Evolutionary conservation across 2,113 vertebrate species (phyloP), one percentile per base, ranked within the genome.

Genomic region (Psilopogon haemacephalus): DNA sequence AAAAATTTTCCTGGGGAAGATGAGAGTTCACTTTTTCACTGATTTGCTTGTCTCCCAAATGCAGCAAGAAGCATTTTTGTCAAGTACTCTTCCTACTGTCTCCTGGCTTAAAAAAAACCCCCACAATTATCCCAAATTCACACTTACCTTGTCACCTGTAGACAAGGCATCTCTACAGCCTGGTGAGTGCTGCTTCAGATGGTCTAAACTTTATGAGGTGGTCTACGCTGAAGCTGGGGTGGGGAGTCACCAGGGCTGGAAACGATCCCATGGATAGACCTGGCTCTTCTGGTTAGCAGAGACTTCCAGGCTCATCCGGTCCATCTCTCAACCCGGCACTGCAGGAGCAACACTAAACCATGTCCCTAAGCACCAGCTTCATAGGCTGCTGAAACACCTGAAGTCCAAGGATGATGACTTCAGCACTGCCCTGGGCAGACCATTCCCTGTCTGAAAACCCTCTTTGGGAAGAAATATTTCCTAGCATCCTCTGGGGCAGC

Each of bases 11-110:
- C 55, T 72, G 44, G 10, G 35, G 40, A 84, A 90, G 90, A 94
- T 50, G 55, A 64, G 72, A 78, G 54, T 86, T 94, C 83, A 32
- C 76, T 89, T 92, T 88, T 92, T 90, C 65, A 90, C 80, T 84
- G 32, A 58, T 96, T 96, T 94, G 48, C 81, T 92, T 94, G 92
- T 95, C 92, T 96, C 63, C 50, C 33, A 76, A 90, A 76, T 73
- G 92, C 50, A 63, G 18, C 21, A 50, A 64, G 76, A 72, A 81
- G 72, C 4, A 0, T 68, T 92, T 84, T 72, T 82, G 58, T 92
- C 0, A 10, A 81, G 86, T 42, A 59, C 70, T 92, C 80, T 50
- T 78, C 88, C 86, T n/a, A 71, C 69, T 26, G 59, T 50, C 20
- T 52, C 58, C 52, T 69, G 56, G 32, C 80, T 88, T 86, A 13